Evolutionary conservation across 2,797 vertebrate genomes (phyloP), one percentile per base, ranked within the genome.

Genomic region (Neoniphon sammara): DNA sequence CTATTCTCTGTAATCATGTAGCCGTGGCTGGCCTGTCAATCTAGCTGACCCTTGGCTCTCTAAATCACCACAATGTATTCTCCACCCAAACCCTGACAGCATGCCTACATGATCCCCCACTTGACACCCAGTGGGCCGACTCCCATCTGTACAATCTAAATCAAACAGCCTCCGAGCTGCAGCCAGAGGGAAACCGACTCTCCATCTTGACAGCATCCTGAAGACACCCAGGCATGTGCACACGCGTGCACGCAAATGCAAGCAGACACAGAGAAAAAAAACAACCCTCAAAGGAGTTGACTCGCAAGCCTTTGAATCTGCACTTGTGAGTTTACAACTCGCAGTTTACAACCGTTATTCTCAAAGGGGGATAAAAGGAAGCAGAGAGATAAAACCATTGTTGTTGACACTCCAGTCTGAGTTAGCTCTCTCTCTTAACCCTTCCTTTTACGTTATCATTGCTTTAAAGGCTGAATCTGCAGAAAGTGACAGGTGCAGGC

Each of bases 31-130:
- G 58, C 68, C 78, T 84, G 88, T 90, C 88, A 88, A 88, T 88
- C 89, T 70, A 74, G 71, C 85, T 91, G 86, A 92, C 91, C 89
- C 89, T 84, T 78, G 36, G 46, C 90, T 89, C 83, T 83, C 78
- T 91, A 92, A 92, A 93, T 92, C 91, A 91, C 76, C 81, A 61
- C 79, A 91, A 92, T 88, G 82, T 86, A 92, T 93, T 92, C 91
- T 80, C 47, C 82, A 73, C 80, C 53, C 86, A 79, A 81, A 86
- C 83, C 80, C 83, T 83, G 83, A 88, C 85, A 88, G 86, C 79
- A 77, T 77, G 85, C 89, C 87, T 49, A 39, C 77, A 80, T 64
- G 47, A 90, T 73, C 77, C 82, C 84, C 84, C 72, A 80, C 87
- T 91, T 87, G 83, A 89, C 92, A 91, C 85, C 75, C 87, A 85